A percentile compares a stretch with the other conserved stretches of the same genome.
These are phyloP conservation scores for Agrotis exclamationis DNA, from an alignment of 2,888 invertebrate species.

Conservation along the genomic window DNA sequence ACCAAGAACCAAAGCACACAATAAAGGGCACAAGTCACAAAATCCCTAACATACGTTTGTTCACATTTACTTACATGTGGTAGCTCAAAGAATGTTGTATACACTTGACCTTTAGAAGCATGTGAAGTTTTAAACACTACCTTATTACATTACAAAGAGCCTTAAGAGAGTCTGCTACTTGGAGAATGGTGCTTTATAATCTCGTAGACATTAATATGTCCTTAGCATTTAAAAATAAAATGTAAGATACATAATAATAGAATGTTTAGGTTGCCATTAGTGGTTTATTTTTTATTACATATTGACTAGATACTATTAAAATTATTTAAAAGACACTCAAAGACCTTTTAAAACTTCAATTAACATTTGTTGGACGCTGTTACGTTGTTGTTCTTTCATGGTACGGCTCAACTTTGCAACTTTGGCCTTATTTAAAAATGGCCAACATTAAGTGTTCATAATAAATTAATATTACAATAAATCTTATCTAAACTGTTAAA, in stretches of 20 bases:
- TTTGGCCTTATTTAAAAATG: not conserved
- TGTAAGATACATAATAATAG: conserved; percentile 9
- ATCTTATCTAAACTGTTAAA: too few species aligned
- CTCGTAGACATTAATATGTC: conserved; percentile 12
- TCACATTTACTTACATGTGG: not conserved
- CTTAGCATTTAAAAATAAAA: conserved; percentile 36
- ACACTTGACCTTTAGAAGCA: conserved; percentile 17
- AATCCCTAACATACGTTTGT: not conserved
- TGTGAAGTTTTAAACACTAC: not conserved
- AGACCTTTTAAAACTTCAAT: conserved; percentile 26
- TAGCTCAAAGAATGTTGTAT: conserved; percentile 4
- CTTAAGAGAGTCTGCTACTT: not conserved
- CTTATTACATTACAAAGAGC: not conserved
- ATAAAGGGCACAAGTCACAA: not conserved
- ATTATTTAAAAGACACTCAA: conserved; percentile 21
- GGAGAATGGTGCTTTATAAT: not conserved
- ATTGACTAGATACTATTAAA: not conserved
- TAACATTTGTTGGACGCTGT: too few species aligned
- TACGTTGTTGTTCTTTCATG: too few species aligned
- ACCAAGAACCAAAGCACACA: not conserved
- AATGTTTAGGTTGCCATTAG: conserved; percentile 6
- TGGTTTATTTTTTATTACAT: not conserved
- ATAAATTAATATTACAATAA: too few species aligned
- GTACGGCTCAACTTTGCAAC: not conserved
- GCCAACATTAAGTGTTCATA: not conserved